Evolutionary conservation across 1,140 invertebrate genomes (phyloP).

Genomic region (Bradynema listronoti): DNA sequence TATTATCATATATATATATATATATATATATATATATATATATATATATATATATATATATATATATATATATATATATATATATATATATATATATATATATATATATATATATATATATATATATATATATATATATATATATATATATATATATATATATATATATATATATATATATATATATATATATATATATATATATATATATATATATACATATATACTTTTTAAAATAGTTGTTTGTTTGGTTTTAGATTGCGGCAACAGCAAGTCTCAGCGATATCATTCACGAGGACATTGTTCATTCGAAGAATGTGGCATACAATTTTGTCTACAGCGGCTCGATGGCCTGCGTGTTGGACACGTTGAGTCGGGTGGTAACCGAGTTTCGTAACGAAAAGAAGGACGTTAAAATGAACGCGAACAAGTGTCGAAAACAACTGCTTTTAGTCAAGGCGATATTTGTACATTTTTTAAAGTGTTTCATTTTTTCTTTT

Average conservation of each 20-base stretch:
- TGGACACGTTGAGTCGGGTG: conserved; percentile 9
- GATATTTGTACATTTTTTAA: not conserved
- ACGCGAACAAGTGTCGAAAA: not conserved
- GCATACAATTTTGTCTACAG: conserved; percentile 15
- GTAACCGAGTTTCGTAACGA: not conserved
- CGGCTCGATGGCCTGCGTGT: conserved; percentile 19
- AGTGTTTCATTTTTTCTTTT: not conserved
- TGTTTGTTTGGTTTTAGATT: conserved; percentile 11
- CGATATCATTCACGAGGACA: conserved; percentile 25
- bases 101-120: no score
- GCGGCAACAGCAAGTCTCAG: conserved; percentile 17
- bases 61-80: not conserved
- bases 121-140: no score
- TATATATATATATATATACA: no score
- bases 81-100: not conserved
- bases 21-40: not conserved
- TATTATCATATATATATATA: not conserved
- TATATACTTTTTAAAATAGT: not conserved
- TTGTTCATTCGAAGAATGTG: conserved; percentile 5
- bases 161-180: no score
- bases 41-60: not conserved
- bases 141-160: no score
- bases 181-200: no score
- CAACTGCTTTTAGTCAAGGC: conserved; percentile 5
- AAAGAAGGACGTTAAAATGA: not conserved